Evolutionary conservation across 2,797 vertebrate species (phyloP), one percentile per base, ranked within the genome.

Genomic region (Sparidentex hasta): DNA sequence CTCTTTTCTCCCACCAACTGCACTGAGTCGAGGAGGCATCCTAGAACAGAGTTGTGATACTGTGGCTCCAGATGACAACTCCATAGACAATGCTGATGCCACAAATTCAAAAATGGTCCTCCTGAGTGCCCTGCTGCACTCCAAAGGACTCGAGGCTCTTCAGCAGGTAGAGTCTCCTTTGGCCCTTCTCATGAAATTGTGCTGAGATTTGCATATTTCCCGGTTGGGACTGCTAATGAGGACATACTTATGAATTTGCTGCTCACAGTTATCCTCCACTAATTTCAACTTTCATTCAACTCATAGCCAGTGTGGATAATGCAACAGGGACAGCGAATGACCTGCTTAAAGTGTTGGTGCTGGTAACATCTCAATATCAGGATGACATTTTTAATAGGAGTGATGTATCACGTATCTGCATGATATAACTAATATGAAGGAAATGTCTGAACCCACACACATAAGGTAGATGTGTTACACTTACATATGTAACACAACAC

Each of bases 361-460:
- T 17, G 29, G 17, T 55, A 59, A 11, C 27, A 54, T 12, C 23
- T 16, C 41, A 7, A 8, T 52, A 25, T 58, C 29, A 55, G 27
- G 16, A 46, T 51, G 27, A 7, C 13, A 5, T 47, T 1, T 44
- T 29, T 71, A 61, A 73, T 64, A 44, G 8, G 0, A 38, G 18
- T 13, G 25, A 25, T 44, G 47, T 56, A 63, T 86, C 68, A 61
- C 7, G 68, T 81, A 33, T 71, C 76, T 51, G 38, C 43, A 44
- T 27, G 65, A 65, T 64, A 18, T 11, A 43, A 43, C 18, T 56
- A 47, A 66, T 63, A 65, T 48, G 29, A 65, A 44, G 3, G 11
- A 23, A 20, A 55, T 82, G 7, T 33, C 33, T 33, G 58, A 9
- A 58, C 11, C 38, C 29, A 47, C 62, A 64, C 25, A n/a, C 18